phyloP scores from a whole-genome alignment of 1,140 invertebrate genomes.

The Drosophila nannoptera region DNA sequence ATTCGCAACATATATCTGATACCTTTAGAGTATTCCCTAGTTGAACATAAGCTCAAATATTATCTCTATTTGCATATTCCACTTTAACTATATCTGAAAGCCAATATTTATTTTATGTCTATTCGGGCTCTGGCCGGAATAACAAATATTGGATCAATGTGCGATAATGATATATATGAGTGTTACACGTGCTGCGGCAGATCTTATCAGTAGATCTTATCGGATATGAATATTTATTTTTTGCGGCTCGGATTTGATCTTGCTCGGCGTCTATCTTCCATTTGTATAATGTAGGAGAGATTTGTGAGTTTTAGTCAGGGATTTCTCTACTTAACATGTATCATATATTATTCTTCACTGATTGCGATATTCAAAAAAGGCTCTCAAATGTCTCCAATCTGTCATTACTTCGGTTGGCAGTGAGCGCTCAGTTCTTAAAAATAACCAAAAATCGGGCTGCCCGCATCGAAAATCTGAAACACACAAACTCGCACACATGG shows the following conservation, averaged over 20 bases:
- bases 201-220: constrained; percentile 52
- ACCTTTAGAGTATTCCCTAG: too few relatives aligned
- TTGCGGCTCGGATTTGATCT: background rate
- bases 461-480: background rate
- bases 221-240: constrained; percentile 41
- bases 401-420: constrained; percentile 5
- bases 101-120: constrained; percentile 20
- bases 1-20: too few relatives aligned
- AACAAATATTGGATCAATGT: constrained; percentile 48
- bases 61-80: background rate
- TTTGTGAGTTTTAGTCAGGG: too few relatives aligned
- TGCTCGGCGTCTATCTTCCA: background rate
- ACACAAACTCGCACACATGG: constrained; percentile 2
- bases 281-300: too few relatives aligned
- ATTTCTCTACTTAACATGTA: too few relatives aligned
- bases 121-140: background rate
- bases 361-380: too few relatives aligned
- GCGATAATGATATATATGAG: constrained; percentile 62
- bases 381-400: background rate
- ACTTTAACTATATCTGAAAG: background rate
- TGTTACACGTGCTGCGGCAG: constrained; percentile 46
- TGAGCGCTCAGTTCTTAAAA: constrained; percentile 11
- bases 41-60: too few relatives aligned
- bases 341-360: too few relatives aligned
- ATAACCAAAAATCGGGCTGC: constrained; percentile 25